Base-by-base conservation (phyloP, 2,888 invertebrate species). In the Cerceris ruficornis region DNA sequence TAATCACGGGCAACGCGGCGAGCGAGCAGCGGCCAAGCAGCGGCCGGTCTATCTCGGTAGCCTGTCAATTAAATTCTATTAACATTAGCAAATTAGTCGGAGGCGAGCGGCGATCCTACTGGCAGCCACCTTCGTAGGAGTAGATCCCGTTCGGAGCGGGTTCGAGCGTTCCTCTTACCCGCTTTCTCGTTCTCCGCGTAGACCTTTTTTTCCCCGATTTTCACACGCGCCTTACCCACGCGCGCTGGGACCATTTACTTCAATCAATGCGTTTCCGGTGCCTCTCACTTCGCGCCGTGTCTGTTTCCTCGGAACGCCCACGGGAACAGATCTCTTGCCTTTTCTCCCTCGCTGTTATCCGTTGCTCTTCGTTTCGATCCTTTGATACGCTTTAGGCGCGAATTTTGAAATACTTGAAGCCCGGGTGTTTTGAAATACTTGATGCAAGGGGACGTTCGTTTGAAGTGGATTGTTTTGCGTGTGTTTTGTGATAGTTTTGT, bases 231-330 rank as follows among this genome's bases (percentile, higher is more conserved):
- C 28, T 71, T 70, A 67, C 76, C 64, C 80, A 80, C 80, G 73
- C 67, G 70, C 42, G 42, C 42, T 62, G 28, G 13, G n/a, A 46
- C n/a, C 50, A 49, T 59, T 60, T 43, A 52, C 57, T 55, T 59
- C 55, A 72, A 28, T 28, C 28, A 28, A 76, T 64, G 67, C 76
- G 76, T 70, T 83, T 81, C 81, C 77, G 82, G 67, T 73, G 66
- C 74, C 74, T 80, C 81, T 83, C 83, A 76, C 76, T 77, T 69
- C 7, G 75, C 59, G 70, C 58, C 71, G 64, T 77, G 83, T 81
- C 76, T 52, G 7, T 52, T n/a, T 11, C 52, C 14, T 52, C 52
- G 52, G 28, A 28, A 28, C 28, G 28, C 28, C 28, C 28, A 28
- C 28, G 28, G 28, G 28, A 28, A 28, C 4, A 28, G 28, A 28